These are phyloP conservation scores for Pseudomyrmex flavicornis DNA, from an alignment of 1,140 invertebrate species.

Conservation along the genomic window DNA sequence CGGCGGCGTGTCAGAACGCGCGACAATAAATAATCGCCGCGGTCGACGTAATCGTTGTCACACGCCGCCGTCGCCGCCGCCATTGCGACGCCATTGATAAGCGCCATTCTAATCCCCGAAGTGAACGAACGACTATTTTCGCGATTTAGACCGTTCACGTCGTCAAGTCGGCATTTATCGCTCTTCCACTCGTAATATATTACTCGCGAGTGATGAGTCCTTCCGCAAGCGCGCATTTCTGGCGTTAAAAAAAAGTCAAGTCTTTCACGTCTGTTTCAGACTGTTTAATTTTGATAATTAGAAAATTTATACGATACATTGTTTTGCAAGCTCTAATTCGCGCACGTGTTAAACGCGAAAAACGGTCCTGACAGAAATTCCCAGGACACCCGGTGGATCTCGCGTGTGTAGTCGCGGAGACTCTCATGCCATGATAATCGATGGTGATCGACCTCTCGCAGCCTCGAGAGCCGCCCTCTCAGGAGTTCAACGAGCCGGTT, in stretches of 20 bases:
- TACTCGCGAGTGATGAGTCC: neutral
- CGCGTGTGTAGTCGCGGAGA: slow-evolving; percentile 60
- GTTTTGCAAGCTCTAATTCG: too few relatives aligned
- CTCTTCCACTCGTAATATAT: slow-evolving; percentile 22
- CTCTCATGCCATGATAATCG: slow-evolving; percentile 73
- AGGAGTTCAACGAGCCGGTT: slow-evolving; percentile 76
- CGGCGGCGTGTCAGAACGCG: slow-evolving; percentile 42
- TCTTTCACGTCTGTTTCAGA: too few relatives aligned
- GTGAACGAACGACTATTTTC: slow-evolving; percentile 45
- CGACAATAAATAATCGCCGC: slow-evolving; percentile 72
- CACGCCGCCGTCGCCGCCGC: slow-evolving; percentile 16
- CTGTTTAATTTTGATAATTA: slow-evolving; percentile 17
- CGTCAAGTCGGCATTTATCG: slow-evolving; percentile 20
- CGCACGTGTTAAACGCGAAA: slow-evolving; percentile 5
- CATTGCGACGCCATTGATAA: neutral
- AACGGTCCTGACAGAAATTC: slow-evolving; percentile 14
- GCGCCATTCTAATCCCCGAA: slow-evolving; percentile 2
- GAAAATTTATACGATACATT: neutral
- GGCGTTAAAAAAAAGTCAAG: too few relatives aligned
- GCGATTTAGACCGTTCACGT: slow-evolving; percentile 28
- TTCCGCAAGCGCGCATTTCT: too few relatives aligned
- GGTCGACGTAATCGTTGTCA: slow-evolving; percentile 67
- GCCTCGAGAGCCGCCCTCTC: slow-evolving; percentile 72
- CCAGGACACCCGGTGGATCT: slow-evolving; percentile 69
- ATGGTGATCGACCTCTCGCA: slow-evolving; percentile 74